Base-by-base conservation (phyloP, 2,888 invertebrate species). In the Hypomecis atomaria region DNA sequence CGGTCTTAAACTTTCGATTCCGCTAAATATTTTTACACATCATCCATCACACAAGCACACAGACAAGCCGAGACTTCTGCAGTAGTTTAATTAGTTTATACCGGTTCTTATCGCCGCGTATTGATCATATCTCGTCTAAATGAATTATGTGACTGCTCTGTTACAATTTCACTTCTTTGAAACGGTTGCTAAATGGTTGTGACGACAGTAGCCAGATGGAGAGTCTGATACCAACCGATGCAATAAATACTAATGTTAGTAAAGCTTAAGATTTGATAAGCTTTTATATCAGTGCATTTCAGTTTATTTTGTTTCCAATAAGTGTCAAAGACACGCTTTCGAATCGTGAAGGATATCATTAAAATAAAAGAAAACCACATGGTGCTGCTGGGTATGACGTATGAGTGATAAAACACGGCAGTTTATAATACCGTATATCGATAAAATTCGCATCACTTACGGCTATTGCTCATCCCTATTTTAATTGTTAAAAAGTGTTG, bases 141-240 rank as follows among this genome's bases (percentile, higher is more conserved):
- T 62, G 62, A 62, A 62, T 66, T 62, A 66, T 65, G 60, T 53
- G 60, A 65, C 60, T 65, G 65, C 59, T 64, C 55, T 59, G 64
- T 59, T 59, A 64, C 55, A 64, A 56, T 60, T 65, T 65, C 65
- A 65, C 65, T 65, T 65, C 65, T 60, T 33, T 57, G 65, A 65
- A 60, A 48, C 38, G 57, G 57, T 65, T 65, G 65, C 57, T 61
- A 61, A 65, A 65, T 53, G 60, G 7, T 54, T 54, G 63, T 58
- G 65, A 57, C 53, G 57, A 65, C 60, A 60, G 55, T 34, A 50
- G 60, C 52, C 33, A 45, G 65, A 59, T 55, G 50, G 9, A 44
- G 48, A 34, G 7, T 11, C 8, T 49, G 63, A 63, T 59, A 50
- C 5, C 10, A 44, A n/a, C 23, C 40, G 10, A 47, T n/a, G 48